These are phyloP conservation scores for Lycaena phlaeas DNA, from an alignment of 2,888 invertebrate genomes.

Conservation along the genomic window DNA sequence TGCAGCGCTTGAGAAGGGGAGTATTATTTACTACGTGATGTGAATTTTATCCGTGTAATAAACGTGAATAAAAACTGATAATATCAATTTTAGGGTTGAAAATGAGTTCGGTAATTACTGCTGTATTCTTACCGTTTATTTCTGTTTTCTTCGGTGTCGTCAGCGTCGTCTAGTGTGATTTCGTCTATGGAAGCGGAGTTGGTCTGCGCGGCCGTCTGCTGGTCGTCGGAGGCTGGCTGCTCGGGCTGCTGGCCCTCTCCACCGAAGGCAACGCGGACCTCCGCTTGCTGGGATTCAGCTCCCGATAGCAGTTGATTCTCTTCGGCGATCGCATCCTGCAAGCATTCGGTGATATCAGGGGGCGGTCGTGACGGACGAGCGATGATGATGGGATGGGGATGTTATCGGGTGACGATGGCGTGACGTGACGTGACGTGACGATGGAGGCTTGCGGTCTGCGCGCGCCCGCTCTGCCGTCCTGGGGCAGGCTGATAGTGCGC, in stretches of 20 bases:
- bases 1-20: conserved; percentile 7
- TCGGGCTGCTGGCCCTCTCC: conserved; percentile 34
- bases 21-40: conserved; percentile 5
- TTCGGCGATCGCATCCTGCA: conserved; percentile 56
- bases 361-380: conserved; percentile 4
- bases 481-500: conserved; percentile 64
- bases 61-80: not conserved
- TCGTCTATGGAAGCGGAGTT: conserved; percentile 78
- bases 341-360: conserved; percentile 12
- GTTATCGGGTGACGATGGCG: conserved; percentile 25
- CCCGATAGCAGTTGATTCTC: conserved; percentile 66
- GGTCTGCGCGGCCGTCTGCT: conserved; percentile 72
- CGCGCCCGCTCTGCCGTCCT: conserved; percentile 56
- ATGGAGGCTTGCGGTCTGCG: conserved; percentile 44
- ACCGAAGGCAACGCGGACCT: conserved; percentile 75
- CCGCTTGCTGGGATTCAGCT: conserved; percentile 75
- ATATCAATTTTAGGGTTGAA: not conserved
- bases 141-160: conserved; percentile 82
- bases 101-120: not conserved
- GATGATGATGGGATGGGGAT: conserved; percentile 29
- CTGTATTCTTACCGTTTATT: conserved; percentile 85
- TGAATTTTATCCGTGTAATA: not conserved
- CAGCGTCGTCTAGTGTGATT: conserved; percentile 79
- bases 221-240: conserved; percentile 32
- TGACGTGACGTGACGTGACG: conserved; percentile 23